A percentile compares a stretch with the other conserved stretches of the same genome.
Conservation (phyloP, 2,888 invertebrate genomes). For the Drosophila limbata region DNA sequence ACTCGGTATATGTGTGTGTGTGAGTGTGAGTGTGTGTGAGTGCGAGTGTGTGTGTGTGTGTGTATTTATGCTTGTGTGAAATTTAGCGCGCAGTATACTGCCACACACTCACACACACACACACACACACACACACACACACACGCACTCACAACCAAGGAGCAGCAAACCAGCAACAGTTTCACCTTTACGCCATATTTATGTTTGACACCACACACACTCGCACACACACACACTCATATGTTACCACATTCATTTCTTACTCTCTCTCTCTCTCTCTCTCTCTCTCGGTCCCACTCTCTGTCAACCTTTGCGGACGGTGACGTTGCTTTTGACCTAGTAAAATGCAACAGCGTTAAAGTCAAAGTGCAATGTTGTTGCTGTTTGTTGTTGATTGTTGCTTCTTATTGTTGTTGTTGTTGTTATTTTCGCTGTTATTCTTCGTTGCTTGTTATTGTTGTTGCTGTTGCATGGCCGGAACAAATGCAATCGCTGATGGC, state of each 20-base stretch:
- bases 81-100: slow-evolving; percentile 65
- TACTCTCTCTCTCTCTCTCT: not conserved
- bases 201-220: slow-evolving; percentile 67
- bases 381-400: slow-evolving; percentile 8
- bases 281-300: slow-evolving; percentile 1
- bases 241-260: slow-evolving; percentile 14
- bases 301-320: slow-evolving; percentile 43
- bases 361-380: slow-evolving; percentile 73
- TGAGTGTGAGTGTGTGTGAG: not conserved
- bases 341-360: slow-evolving; percentile 80
- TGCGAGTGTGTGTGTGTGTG: no score
- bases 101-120: slow-evolving; percentile 30
- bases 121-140: slow-evolving; percentile 18
- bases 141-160: slow-evolving; percentile 45
- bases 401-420: slow-evolving; percentile 12
- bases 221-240: slow-evolving; percentile 13
- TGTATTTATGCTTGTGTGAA: slow-evolving; percentile 37
- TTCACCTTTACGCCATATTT: slow-evolving; percentile 78
- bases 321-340: slow-evolving; percentile 80
- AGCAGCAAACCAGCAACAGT: slow-evolving; percentile 71
- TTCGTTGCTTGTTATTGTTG: slow-evolving; percentile 10
- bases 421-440: slow-evolving; percentile 18
- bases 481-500: slow-evolving; percentile 60
- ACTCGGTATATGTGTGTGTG: slow-evolving; percentile 6
- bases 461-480: slow-evolving; percentile 27